Percentiles rank a stretch among this genome's conserved stretches.
These are phyloP conservation scores for Arizona elegans DNA, from an alignment of 2,113 vertebrate genomes.

Conservation along the genomic window DNA sequence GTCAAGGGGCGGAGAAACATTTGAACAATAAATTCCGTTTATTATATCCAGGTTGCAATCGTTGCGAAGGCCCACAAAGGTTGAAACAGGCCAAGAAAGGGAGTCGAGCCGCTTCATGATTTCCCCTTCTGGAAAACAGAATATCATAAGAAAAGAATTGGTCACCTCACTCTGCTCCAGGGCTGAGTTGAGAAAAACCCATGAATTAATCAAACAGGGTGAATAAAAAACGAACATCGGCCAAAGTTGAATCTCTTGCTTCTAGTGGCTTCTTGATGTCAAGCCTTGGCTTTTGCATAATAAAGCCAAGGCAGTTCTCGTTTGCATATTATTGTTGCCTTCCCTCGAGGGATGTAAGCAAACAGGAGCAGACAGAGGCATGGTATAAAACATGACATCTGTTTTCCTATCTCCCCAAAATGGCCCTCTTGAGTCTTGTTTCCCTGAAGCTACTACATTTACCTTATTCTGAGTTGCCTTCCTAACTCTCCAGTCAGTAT, in stretches of 20 bases:
- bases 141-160: neutral
- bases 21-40: neutral
- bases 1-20: neutral
- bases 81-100: no score
- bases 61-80: neutral
- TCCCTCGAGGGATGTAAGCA: neutral
- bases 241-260: neutral
- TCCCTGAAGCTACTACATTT: slow-evolving; percentile 64
- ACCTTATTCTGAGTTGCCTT: slow-evolving; percentile 52
- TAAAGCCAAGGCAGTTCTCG: neutral
- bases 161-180: neutral
- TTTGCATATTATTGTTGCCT: neutral
- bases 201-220: neutral
- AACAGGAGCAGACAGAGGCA: neutral
- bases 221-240: neutral
- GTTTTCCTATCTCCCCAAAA: neutral
- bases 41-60: neutral
- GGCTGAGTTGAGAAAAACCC: neutral
- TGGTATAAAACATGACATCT: neutral
- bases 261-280: neutral
- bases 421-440: slow-evolving; percentile 40
- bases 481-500: slow-evolving; percentile 54
- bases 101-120: neutral
- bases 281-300: neutral
- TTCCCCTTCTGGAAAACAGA: neutral